Base-by-base conservation (phyloP, 2,797 vertebrate genomes). In the Glossophaga mutica region DNA sequence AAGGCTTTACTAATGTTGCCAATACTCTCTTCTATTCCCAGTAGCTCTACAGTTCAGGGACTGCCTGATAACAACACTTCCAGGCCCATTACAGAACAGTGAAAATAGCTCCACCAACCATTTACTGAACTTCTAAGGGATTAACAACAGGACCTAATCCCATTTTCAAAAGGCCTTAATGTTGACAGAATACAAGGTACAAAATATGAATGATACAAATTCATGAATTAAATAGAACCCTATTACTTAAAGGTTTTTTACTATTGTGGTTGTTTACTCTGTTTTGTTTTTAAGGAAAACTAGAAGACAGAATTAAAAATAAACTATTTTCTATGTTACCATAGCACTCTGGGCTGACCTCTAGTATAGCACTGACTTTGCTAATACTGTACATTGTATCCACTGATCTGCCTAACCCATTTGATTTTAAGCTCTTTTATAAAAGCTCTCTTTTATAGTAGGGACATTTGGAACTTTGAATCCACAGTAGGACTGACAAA, bases 201-300 rank as follows among this genome's bases (percentile, higher is more conserved):
- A 65, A 92, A 91, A 91, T 74, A 67, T 7, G 24, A 87, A 29
- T 68, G 34, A 91, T 32, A 68, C 42, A 94, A 79, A 91, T 16
- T 93, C 37, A 91, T 7, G n/a, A 29, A 44, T 26, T n/a, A 6
- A 77, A 92, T 65, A 95, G 50, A 91, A 85, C 29, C 59, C 11
- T 76, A 46, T 89, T 90, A 86, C 42, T 55, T 84, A 89, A 74
- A 84, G 5, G 10, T 92, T 77, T 90, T 89, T 90, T 86, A 29
- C 59, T 68, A 12, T 59, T 42, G 4, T 50, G 83, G 11, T 48
- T 86, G 26, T 73, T 79, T 39, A 70, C 37, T 93, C 52, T 76
- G 73, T 76, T 48, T 90, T 96, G 29, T 57, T 96, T 87, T 93
- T 74, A 86, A 95, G 70, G n/a, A 78, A 93, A 91, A 86, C 15